Percentiles rank a stretch among this genome's conserved stretches.
These are phyloP conservation scores for Neosilurus hyrtlii DNA, from an alignment of 2,797 vertebrate species.

Conservation along the genomic window DNA sequence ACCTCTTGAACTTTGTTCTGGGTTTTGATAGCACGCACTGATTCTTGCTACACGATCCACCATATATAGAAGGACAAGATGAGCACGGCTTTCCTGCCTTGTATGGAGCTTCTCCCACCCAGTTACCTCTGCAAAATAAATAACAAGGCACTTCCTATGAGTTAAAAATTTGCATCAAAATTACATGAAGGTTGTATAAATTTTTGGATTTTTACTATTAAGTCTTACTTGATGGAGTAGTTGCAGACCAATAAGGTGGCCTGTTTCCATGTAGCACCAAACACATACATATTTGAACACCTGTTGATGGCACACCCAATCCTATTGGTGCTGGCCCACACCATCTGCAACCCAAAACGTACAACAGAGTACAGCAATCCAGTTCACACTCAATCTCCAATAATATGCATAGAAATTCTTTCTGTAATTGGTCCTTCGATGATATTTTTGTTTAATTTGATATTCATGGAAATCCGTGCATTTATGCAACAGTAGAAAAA, in stretches of 20 bases:
- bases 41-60: constrained; percentile 80
- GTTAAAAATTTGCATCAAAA: neutral
- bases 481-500: neutral
- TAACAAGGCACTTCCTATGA: neutral
- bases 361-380: neutral
- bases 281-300: constrained; percentile 78
- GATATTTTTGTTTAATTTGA: neutral
- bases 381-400: neutral
- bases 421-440: neutral
- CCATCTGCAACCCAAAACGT: constrained; percentile 76
- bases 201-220: neutral
- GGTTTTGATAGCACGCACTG: constrained; percentile 74
- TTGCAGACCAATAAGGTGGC: constrained; percentile 84
- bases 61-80: constrained; percentile 80
- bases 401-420: neutral
- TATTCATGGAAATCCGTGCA: neutral
- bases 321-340: constrained; percentile 84
- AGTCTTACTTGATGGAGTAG: constrained; percentile 86
- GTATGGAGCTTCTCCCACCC: constrained; percentile 85
- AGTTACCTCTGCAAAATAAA: constrained; percentile 80
- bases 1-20: constrained; percentile 66
- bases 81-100: constrained; percentile 81
- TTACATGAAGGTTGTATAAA: neutral
- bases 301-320: constrained; percentile 83
- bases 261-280: constrained; percentile 78